Conservation (phyloP, 2,888 invertebrate species). For the Pyrocoelia pectoralis region DNA sequence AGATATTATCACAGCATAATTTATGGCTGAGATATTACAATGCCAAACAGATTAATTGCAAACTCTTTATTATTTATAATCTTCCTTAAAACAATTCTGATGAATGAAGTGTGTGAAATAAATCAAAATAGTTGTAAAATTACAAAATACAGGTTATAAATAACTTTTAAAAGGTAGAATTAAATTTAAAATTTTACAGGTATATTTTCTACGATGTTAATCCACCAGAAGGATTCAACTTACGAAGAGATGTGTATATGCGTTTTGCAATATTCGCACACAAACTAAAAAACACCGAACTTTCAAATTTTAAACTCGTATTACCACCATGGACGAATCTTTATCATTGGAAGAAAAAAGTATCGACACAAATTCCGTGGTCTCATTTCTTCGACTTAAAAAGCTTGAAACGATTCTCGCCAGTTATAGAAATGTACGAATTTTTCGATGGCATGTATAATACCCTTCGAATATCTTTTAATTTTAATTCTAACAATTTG, state of each 20-base stretch:
- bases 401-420: constrained; percentile 79
- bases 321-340: constrained; percentile 92
- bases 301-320: constrained; percentile 71
- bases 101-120: constrained; percentile 3
- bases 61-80: neutral
- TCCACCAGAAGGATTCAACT: constrained; percentile 95
- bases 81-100: neutral
- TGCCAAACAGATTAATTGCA: neutral
- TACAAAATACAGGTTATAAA: constrained; percentile 17
- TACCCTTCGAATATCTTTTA: too few relatives aligned
- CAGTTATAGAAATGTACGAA: constrained; percentile 87
- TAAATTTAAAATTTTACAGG: constrained; percentile 57
- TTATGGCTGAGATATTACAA: neutral
- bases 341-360: constrained; percentile 82
- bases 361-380: constrained; percentile 78
- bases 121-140: neutral
- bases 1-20: too few relatives aligned
- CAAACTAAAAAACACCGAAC: constrained; percentile 66
- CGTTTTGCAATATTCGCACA: constrained; percentile 86
- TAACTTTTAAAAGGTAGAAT: too few relatives aligned
- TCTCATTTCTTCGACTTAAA: constrained; percentile 82
- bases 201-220: constrained; percentile 94
- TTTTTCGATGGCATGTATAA: constrained; percentile 77
- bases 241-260: constrained; percentile 95
- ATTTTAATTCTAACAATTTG: neutral